Evolutionary conservation across 2,113 vertebrate genomes (phyloP).

Genomic region (Nestor notabilis): DNA sequence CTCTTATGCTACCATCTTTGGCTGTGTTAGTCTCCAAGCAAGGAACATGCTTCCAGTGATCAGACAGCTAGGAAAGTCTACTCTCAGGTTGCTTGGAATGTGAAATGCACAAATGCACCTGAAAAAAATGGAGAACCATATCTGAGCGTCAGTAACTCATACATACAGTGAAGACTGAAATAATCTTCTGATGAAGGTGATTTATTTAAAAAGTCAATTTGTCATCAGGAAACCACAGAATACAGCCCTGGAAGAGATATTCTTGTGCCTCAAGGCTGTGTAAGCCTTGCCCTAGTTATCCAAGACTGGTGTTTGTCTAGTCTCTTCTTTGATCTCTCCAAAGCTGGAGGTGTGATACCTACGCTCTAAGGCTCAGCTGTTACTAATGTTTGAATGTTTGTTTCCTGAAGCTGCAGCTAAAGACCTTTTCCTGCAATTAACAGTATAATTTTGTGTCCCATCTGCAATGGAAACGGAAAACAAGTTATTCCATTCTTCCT

Average conservation of each 20-base stretch:
- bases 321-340: not conserved
- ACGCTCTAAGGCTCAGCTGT: not conserved
- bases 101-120: not conserved
- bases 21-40: not conserved
- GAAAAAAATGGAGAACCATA: not conserved
- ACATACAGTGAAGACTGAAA: not conserved
- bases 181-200: not conserved
- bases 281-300: not conserved
- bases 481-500: not conserved
- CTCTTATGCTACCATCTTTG: not conserved
- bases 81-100: not conserved
- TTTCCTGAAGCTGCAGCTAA: not conserved
- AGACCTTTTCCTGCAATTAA: not conserved
- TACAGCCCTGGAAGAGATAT: not conserved
- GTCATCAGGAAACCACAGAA: not conserved
- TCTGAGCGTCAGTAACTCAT: not conserved
- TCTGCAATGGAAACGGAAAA: not conserved
- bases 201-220: not conserved
- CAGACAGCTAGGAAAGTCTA: not conserved
- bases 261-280: not conserved
- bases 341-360: not conserved
- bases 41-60: rapidly evolving
- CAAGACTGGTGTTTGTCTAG: not conserved
- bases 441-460: not conserved
- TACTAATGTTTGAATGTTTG: not conserved